Evolutionary conservation across 2,888 invertebrate species (phyloP), one percentile per base, ranked within the genome.

Genomic region (Gibbula magus): DNA sequence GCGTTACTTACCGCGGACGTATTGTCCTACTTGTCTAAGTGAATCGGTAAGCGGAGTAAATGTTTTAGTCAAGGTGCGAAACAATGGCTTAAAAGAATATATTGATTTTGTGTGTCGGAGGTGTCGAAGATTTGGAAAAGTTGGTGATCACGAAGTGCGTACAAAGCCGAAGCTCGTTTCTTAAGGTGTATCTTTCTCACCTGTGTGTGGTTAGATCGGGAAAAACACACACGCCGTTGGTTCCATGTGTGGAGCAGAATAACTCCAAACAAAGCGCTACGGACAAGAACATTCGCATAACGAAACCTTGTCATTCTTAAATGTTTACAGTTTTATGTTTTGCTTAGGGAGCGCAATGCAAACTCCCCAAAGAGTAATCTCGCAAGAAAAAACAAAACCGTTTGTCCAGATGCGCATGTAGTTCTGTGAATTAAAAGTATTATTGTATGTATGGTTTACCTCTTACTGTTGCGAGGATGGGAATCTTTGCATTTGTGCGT

Each of bases 211-310:
- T 54, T 35, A 54, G 35, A 75, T 35, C 75, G 29, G 18, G 20
- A 39, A 61, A 66, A 75, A 70, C 75, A 79, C 74, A 79, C 75
- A 79, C 39, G 16, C 22, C 22, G 51, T 32, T 35, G 25, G 75
- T 75, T 75, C 51, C 45, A 61, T 75, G 79, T 75, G 75, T 75
- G 53, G 54, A 51, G 67, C 75, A 52, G 70, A 79, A 79, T 79
- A 79, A 75, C 79, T 79, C 74, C 45, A 75, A 67, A 79, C 79
- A 79, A 79, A 79, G 79, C 51, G 51, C 51, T 25, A 53, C 74
- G 74, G 78, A 22, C 13, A 51, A 45, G 25, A 54, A 74, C 73
- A 74, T 53, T 56, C 39, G 22, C 74, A 73, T 32, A 53, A 78
- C 78, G 39, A 22, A 22, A 54, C 56, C 25, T 54, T 78, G 78